Base-by-base conservation (phyloP, 1,140 invertebrate genomes). In the Phenacoccus solenopsis region DNA sequence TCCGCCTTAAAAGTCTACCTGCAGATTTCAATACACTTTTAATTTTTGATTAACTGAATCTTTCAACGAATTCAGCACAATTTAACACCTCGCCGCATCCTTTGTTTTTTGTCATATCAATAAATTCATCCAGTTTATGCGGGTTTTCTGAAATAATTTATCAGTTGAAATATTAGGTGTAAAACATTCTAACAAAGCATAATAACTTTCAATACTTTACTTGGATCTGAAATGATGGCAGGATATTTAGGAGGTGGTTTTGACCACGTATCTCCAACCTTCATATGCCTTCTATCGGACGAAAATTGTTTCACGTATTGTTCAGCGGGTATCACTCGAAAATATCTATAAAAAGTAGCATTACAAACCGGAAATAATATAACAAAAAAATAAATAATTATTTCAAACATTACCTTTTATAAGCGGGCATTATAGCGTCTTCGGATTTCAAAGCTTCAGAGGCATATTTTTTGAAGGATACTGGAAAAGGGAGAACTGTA, bases 201-300 rank as follows among this genome's bases (percentile, higher is more conserved):
- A 10, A 38, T 38, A 38, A 38, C n/a, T 38, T 38, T 38, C 32
- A 38, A 10, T 38, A 38, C 32, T 38, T 38, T 38, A 64, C 59
- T 64, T 3, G 12, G 21, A 24, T 64, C 59, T 64, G 59, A 24
- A 49, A 71, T 38, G 28, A 71, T 69, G 27, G 71, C 68, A 7
- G 71, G 68, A 28, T 71, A 71, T 12, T 68, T 9, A 16, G 71
- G 71, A 35, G 71, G 71, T 21, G 68, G 71, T 38, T 56, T 38
- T 32, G 35, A n/a, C 71, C 71, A 71, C 16, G 22, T 2, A 49
- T 67, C 57, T 1, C 22, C 9, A 35, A 38, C 25, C 2, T 64
- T 10, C 71, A 71, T 71, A 35, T 71, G 71, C 38, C 59, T 30
- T 67, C 71, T 28, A 16, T 71, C 71, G 22, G 71, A 71, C n/a